These are phyloP conservation scores for Aspidiotus rigidus DNA, from an alignment of 2,888 invertebrate genomes.

Conservation along the genomic window DNA sequence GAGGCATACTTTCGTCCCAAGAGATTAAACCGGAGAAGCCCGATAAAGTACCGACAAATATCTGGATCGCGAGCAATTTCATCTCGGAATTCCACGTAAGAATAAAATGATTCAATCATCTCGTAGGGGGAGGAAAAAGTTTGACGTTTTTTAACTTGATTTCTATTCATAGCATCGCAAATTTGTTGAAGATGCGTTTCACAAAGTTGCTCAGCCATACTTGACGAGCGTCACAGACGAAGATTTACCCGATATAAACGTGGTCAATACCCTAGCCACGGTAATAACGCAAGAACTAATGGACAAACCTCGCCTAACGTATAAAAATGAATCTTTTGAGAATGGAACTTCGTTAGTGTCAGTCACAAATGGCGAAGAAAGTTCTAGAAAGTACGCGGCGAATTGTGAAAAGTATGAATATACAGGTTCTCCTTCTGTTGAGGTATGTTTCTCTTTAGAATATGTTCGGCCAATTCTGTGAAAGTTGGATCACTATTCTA, in stretches of 20 bases:
- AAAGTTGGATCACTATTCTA: not conserved
- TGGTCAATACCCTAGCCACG: slow-evolving; percentile 22
- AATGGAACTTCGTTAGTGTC: slow-evolving; percentile 11
- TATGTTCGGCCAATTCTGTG: not conserved
- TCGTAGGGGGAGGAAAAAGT: not conserved
- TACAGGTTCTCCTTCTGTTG: slow-evolving; percentile 25
- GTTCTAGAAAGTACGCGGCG: slow-evolving; percentile 19
- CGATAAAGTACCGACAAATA: slow-evolving; percentile 35
- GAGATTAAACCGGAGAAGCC: slow-evolving; percentile 12
- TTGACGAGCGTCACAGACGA: slow-evolving; percentile 28
- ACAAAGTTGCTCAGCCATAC: slow-evolving; percentile 27
- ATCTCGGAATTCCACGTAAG: slow-evolving; percentile 39
- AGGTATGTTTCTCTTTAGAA: slow-evolving; percentile 1
- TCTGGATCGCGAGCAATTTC: slow-evolving; percentile 38
- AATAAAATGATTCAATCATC: slow-evolving; percentile 5
- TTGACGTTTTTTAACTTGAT: not conserved
- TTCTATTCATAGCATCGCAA: slow-evolving; percentile 14
- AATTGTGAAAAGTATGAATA: slow-evolving; percentile 31
- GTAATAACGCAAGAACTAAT: slow-evolving; percentile 19
- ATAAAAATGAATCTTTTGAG: slow-evolving; percentile 6
- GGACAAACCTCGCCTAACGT: slow-evolving; percentile 10
- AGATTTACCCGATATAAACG: slow-evolving; percentile 27
- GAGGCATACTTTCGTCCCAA: no score
- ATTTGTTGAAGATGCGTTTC: slow-evolving; percentile 29
- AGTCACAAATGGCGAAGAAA: slow-evolving; percentile 9